Base-by-base conservation (phyloP, 2,888 invertebrate species). In the Epinotia demarniana region DNA sequence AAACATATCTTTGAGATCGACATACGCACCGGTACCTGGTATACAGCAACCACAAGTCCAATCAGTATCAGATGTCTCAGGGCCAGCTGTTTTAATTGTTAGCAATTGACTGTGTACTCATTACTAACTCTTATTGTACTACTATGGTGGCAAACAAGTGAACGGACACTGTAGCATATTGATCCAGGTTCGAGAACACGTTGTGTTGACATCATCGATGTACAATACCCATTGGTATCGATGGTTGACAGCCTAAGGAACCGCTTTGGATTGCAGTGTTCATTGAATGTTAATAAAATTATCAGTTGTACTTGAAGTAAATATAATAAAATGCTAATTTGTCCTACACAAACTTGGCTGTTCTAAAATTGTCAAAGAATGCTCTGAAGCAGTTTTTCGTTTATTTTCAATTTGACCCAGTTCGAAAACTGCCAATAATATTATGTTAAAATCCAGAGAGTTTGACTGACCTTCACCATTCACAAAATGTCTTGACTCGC, bases 41-140 rank as follows among this genome's bases (percentile, higher is more conserved):
- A 67, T 77, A n/a, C 43, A 33, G 55, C 79, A 78, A 81, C 81
- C 81, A 78, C 84, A 81, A 78, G 75, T 73, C 76, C 68, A 77
- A 77, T 75, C 78, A 76, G 79, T 84, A 84, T 84, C 84, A 79
- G 75, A 80, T 84, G 79, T 81, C 83, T 82, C 84, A 84, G 78
- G 84, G 85, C 78, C 83, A 78, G 27, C 62, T 13, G 80, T 80
- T 84, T 82, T 83, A 81, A 85, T 85, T 81, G 81, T 80, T 78
- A 60, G 78, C 83, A 85, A 85, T 83, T 84, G 83, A 78, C 61
- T 71, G 43, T 1, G 33, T 18, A 70, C 43, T 39, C 55, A 46
- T n/a, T 43, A 61, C 23, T 60, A 55, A 39, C 62, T 49, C 55
- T 9, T 46, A 46, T 46, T 46, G 46, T 46, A 13, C 46, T 13